Evolutionary conservation across 2,797 vertebrate genomes (phyloP).

Genomic region (Xerus rutilus): DNA sequence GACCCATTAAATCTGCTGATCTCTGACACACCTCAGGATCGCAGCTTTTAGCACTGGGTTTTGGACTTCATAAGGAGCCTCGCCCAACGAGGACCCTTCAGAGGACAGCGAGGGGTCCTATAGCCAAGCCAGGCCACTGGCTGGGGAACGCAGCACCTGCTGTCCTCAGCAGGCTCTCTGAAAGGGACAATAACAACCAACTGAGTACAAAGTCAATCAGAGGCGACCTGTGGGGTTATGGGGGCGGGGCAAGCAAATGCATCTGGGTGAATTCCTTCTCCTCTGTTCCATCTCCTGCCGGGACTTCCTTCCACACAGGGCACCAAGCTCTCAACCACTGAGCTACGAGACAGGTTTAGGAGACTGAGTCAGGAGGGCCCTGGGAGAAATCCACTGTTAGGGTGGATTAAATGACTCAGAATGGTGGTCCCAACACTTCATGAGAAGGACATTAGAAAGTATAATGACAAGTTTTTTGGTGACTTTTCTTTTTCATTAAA

Average conservation of each 20-base stretch:
- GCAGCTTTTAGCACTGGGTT: background rate
- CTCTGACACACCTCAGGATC: background rate
- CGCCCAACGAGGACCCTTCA: background rate
- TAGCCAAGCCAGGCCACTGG: no score
- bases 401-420: background rate
- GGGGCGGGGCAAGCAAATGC: background rate
- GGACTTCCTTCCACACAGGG: background rate
- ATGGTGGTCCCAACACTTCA: background rate
- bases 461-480: background rate
- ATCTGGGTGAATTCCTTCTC: background rate
- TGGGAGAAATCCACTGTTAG: background rate
- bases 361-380: background rate
- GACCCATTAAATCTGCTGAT: background rate
- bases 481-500: background rate
- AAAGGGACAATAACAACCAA: background rate
- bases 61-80: background rate
- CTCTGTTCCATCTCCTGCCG: background rate
- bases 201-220: background rate
- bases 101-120: background rate
- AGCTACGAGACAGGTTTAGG: background rate
- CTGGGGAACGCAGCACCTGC: background rate
- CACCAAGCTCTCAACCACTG: background rate
- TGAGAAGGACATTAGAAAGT: background rate
- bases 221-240: no score
- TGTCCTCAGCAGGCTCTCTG: background rate